These are phyloP conservation scores for Fringilla coelebs DNA, from an alignment of 2,797 vertebrate genomes.

Conservation along the genomic window DNA sequence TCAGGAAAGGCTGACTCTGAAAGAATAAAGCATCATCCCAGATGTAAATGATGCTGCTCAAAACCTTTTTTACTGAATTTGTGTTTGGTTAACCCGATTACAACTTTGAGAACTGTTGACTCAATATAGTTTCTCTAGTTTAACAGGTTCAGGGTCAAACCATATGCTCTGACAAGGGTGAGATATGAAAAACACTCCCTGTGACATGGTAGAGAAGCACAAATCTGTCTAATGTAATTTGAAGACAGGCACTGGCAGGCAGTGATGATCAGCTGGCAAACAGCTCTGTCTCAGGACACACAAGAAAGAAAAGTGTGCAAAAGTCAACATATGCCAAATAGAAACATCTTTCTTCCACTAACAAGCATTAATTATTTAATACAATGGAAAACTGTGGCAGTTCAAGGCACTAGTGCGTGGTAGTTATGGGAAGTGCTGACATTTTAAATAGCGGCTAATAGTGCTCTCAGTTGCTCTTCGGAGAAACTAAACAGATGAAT, in stretches of 20 bases:
- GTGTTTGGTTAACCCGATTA: neutral
- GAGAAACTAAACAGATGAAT: neutral
- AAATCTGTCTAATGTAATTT: neutral
- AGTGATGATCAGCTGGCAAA: conserved; percentile 5
- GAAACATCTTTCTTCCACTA: neutral
- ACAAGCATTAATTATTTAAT: neutral
- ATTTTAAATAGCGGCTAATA: neutral
- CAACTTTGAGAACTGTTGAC: neutral
- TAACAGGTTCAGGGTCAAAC: conserved; percentile 29
- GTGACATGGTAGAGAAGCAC: neutral
- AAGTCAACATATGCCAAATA: neutral
- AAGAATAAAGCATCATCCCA: neutral
- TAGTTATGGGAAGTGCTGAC: neutral
- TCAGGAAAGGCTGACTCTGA: neutral
- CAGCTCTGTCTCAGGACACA: neutral
- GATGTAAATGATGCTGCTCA: neutral
- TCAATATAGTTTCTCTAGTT: neutral
- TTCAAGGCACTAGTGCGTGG: accelerated
- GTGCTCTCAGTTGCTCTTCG: neutral
- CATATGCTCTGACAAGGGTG: conserved; percentile 15
- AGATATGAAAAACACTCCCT: neutral
- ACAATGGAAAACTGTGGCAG: neutral
- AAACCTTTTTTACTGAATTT: neutral
- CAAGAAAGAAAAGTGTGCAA: neutral
- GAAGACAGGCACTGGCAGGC: neutral